Evolutionary conservation across 2,797 vertebrate species (phyloP).

Genomic region (Pteropus rufus): DNA sequence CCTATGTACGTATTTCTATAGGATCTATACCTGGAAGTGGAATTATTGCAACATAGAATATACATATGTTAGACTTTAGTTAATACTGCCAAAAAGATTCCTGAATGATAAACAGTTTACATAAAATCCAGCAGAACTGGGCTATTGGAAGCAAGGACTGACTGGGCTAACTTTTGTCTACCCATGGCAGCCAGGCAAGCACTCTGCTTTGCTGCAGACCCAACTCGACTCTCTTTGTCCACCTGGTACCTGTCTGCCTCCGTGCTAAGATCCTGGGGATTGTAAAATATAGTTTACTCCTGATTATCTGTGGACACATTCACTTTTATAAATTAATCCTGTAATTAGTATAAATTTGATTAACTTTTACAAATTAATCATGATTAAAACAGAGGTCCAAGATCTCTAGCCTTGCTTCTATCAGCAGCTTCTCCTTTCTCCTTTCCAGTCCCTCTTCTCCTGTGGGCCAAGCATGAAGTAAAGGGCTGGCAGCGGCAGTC

Average conservation of each 20-base stretch:
- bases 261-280: too few relatives aligned
- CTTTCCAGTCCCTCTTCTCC: not conserved
- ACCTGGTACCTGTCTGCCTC: not conserved
- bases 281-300: not conserved
- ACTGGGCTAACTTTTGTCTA: fast-evolving
- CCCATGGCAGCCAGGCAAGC: fast-evolving
- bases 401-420: not conserved
- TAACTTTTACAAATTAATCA: not conserved
- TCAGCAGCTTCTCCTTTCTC: not conserved
- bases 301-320: too few relatives aligned
- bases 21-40: not conserved
- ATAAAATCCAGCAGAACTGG: not conserved
- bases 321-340: not conserved
- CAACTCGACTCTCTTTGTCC: not conserved
- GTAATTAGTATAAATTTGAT: not conserved
- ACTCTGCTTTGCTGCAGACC: not conserved
- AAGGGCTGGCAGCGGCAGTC: not conserved
- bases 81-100: not conserved
- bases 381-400: not conserved
- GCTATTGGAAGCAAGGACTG: fast-evolving
- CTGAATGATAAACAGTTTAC: not conserved
- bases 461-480: not conserved
- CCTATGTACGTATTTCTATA: not conserved
- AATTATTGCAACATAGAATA: fast-evolving
- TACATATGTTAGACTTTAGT: not conserved